Base-by-base conservation (phyloP, 2,888 invertebrate species). In the Stramonita haemastoma region DNA sequence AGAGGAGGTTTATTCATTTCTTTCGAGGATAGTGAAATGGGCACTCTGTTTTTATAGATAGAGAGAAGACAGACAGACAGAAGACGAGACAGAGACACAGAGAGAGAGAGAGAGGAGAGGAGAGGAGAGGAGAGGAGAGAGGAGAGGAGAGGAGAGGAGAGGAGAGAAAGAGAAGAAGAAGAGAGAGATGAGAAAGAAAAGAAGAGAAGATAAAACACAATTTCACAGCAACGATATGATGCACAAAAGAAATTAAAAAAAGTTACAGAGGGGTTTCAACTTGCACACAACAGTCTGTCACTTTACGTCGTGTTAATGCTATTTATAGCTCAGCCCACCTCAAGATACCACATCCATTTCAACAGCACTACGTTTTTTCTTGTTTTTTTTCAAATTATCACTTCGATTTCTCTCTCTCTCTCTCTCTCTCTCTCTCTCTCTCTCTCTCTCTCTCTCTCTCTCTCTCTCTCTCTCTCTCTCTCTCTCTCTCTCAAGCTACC, bases 371-470 rank as follows among this genome's bases (percentile, higher is more conserved):
- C 8, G 2, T 46, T 46, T 46, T 46, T 46, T 46, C 46, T 46
- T 46, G 4, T 46, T 46, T 8, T 46, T 46, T 8, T 46, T 46
- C 46, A 2, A 46, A 46, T 46, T 5, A 46, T 46, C 8, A 46
- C 46, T 46, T 46, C 46, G 46, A 46, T 46, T 46, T 46, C 2
- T 46, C 46, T 46, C n/a, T 26, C 66, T 66, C 66, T 66, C 66
- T 66, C 66, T 66, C 66, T 66, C 66, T 66, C 66, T 66, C 66
- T 66, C 66, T 66, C 66, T 26, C 66, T 66, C 66, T 66, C 66
- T 66, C 66, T 66, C 66, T 66, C 66, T 66, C 66, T 66, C 66
- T 66, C 66, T 66, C 66, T 66, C 66, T 66, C 66, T 66, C 66
- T 66, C 66, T 66, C 66, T 66, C 66, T 66, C 66, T 66, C 66